Base-by-base conservation (phyloP, 2,113 vertebrate genomes). In the Mellivora capensis region DNA sequence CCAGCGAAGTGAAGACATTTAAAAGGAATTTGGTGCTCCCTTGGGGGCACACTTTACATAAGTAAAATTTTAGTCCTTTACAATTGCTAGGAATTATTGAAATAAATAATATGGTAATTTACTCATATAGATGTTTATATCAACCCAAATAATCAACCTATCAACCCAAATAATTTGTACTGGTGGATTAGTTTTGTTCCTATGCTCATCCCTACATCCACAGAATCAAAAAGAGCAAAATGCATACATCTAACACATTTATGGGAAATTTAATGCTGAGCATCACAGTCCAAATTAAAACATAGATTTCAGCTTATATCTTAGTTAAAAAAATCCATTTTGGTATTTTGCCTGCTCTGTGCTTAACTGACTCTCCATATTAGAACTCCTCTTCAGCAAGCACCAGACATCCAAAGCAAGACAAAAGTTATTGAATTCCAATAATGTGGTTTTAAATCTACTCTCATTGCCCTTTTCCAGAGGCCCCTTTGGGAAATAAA, bases 401-500 rank as follows among this genome's bases (percentile, higher is more conserved):
- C 92, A 90, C 82, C 47, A 23, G 76, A 42, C 87, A 94, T 94
- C 91, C 47, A 95, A 87, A 93, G 89, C 62, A 94, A 54, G 52
- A 87, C 7, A 52, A 97, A 91, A 97, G 86, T n/a, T 83, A 98
- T 34, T 91, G 84, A 92, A 97, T 69, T 77, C 97, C 67, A 47
- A 82, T 93, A 97, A 94, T 39, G 74, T 59, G 49, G 89, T 39
- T 94, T 96, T 90, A 94, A 96, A 97, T 97, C 74, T 86, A 95
- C 74, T 69, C 69, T 96, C 74, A 91, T 23, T 85, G 4, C 57
- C 87, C 64, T 96, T 96, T 96, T 96, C 95, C 88, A 47, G 82
- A 93, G 29, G 49, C 17, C 91, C 98, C 59, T 80, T 42, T 90
- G 97, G 94, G 96, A 97, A 96, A 97, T 97, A 97, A 94, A 91